Evolutionary conservation across 2,797 vertebrate genomes (phyloP), one percentile per base, ranked within the genome.

Genomic region (Pelobates cultripes): DNA sequence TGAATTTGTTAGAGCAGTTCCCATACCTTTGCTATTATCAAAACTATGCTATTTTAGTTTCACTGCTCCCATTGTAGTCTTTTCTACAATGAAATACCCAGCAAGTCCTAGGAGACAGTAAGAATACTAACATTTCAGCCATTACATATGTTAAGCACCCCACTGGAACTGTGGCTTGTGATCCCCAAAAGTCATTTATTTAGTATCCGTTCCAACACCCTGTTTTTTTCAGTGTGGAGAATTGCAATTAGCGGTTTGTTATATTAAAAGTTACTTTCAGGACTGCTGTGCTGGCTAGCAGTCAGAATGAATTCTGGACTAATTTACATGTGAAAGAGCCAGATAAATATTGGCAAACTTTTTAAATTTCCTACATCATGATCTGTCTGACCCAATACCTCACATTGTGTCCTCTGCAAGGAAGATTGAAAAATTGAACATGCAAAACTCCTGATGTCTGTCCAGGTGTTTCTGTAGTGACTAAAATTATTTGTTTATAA

Each of bases 401-500:
- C 64, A 70, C 69, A 60, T 75, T 43, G 17, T 61, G 17, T 78
- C 73, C 40, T 63, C 44, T 28, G 28, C 28, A 28, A 28, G 61
- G 17, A 44, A 28, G 47, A 73, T 66, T 47, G 68, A 55, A 73
- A 66, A 75, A 70, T 71, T 61, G 43, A 64, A 75, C 63, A 69
- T 77, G 43, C 53, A 82, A 72, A 47, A 57, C 42, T 55, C 47
- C 42, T 74, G 70, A 44, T 40, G 12, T 40, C 60, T 73, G 43
- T 28, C 75, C 81, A 83, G 44, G 4, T 15, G 28, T 78, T 64
- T 83, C 53, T 63, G 43, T 78, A 83, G 68, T 70, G 64, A 42
- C 7, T 64, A 53, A 66, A 73, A 77, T 60, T 45, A 78, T 83
- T 68, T 45, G 57, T 69, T 28, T 71, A 10, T 42, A 61, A 6